Base-by-base conservation (phyloP, 2,888 invertebrate genomes). In the Ormia ochracea region DNA sequence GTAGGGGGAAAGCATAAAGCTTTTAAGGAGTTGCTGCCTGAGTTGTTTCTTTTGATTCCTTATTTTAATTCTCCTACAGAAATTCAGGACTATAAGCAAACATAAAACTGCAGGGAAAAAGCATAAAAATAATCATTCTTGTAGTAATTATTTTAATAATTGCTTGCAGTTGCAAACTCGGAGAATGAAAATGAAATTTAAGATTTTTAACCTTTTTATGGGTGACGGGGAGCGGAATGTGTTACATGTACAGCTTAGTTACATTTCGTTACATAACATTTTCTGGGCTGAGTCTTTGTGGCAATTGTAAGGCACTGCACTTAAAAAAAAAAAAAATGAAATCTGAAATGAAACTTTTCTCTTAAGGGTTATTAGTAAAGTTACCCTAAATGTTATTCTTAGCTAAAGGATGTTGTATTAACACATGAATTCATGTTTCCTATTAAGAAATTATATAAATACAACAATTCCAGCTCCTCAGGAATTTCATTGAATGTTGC, bases 181-280 rank as follows among this genome's bases (percentile, higher is more conserved):
- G 7, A 66, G 41, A 50, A 58, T 59, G 74, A 74, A 74, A 74
- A 17, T 66, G 74, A 74, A 74, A 74, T 59, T 74, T 66, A 66
- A 74, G 74, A 74, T 59, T 58, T 74, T 66, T 65, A 58, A 58
- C 74, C 38, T 66, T 74, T n/a, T n/a, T 66, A 74, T 66, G 58
- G 66, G 41, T 58, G 56, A 41, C 50, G 50, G 41, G 41, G 41
- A n/a, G n/a, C n/a, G n/a, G n/a, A 74, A 74, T 74, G 66, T 66
- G 58, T 58, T 74, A 66, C 58, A 66, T 74, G 66, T 59, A 23
- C 38, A 74, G 58, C 59, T 74, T 48, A 66, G 58, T 66, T 74
- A 58, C 58, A 58, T 58, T 50, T 43, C 33, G 23, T 36, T 31
- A 4, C 7, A 43, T 43, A 52, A 33, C 33, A 72, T 41, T 10